A percentile compares a stretch with the other conserved stretches of the same genome.
phyloP scores from a whole-genome alignment of 2,113 vertebrate genomes.

The Genyomyrus donnyi region DNA sequence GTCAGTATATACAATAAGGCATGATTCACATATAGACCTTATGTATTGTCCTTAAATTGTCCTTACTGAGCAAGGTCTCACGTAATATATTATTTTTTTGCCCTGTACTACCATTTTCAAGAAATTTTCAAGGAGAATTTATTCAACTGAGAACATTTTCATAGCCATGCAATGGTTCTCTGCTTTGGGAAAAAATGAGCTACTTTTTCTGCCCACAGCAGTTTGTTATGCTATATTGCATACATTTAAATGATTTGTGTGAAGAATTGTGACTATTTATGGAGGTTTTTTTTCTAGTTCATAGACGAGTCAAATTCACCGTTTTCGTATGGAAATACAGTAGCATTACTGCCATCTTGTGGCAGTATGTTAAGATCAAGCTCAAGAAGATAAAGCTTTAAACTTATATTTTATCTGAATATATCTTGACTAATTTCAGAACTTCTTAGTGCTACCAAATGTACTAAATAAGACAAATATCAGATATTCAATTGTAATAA shows the following conservation, averaged over 20 bases:
- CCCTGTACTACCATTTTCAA: background rate
- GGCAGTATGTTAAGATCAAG: background rate
- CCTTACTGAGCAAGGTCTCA: background rate
- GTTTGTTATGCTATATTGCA: background rate
- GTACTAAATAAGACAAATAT: background rate
- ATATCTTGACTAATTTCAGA: background rate
- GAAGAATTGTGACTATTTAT: background rate
- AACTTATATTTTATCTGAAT: background rate
- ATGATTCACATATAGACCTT: background rate
- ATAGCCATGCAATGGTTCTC: background rate
- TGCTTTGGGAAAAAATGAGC: background rate
- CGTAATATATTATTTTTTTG: background rate
- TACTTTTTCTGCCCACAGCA: background rate
- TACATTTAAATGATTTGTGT: background rate
- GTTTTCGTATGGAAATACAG: background rate
- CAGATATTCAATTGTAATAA: background rate
- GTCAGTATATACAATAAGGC: background rate
- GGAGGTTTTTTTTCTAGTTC: background rate
- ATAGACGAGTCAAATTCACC: background rate
- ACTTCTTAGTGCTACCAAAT: background rate
- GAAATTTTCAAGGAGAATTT: background rate
- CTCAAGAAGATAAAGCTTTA: background rate
- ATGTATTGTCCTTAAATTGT: background rate
- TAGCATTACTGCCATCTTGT: slow-evolving; percentile 13
- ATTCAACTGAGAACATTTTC: background rate